Conservation (phyloP, 2,797 vertebrate genomes). For the Pseudochromis fuscus region DNA sequence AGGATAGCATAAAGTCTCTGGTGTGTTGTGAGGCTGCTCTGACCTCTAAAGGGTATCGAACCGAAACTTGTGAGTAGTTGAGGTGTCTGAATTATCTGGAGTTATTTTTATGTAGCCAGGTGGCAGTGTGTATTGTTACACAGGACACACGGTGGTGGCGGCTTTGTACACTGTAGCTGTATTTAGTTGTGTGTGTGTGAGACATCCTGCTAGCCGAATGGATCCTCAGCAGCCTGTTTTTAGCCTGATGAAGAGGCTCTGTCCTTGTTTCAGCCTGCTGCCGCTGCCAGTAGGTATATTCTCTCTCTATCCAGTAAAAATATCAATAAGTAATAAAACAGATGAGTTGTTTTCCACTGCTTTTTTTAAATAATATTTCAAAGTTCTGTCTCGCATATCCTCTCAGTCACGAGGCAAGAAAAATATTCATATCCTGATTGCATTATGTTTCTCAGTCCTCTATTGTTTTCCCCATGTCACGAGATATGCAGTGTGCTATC, state of each 20-base stretch:
- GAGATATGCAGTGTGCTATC: conserved; percentile 36
- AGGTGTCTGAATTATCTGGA: conserved; percentile 11
- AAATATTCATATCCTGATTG: neutral
- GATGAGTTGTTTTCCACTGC: neutral
- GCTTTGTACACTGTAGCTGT: conserved; percentile 22
- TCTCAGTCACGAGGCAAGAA: neutral
- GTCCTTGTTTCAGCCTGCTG: conserved; percentile 88
- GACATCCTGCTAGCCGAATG: conserved; percentile 73
- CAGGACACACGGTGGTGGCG: conserved; percentile 18
- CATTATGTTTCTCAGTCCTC: conserved; percentile 12
- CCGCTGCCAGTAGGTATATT: conserved; percentile 85
- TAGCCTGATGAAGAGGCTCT: conserved; percentile 91
- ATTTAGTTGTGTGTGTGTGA: conserved; percentile 45
- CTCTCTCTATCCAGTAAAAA: conserved; percentile 17
- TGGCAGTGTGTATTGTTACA: conserved; percentile 24
- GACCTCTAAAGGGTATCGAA: conserved; percentile 55
- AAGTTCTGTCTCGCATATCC: neutral
- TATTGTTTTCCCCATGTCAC: conserved; percentile 27
- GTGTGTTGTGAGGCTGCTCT: conserved; percentile 36
- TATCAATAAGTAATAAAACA: neutral
- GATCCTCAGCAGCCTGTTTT: conserved; percentile 82
- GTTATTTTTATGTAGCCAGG: conserved; percentile 36
- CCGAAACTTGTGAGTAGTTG: conserved; percentile 31
- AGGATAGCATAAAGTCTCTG: conserved; percentile 21
- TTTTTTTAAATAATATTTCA: neutral